Evolutionary conservation across 2,113 vertebrate genomes (phyloP), one percentile per base, ranked within the genome.

Genomic region (Orycteropus afer): DNA sequence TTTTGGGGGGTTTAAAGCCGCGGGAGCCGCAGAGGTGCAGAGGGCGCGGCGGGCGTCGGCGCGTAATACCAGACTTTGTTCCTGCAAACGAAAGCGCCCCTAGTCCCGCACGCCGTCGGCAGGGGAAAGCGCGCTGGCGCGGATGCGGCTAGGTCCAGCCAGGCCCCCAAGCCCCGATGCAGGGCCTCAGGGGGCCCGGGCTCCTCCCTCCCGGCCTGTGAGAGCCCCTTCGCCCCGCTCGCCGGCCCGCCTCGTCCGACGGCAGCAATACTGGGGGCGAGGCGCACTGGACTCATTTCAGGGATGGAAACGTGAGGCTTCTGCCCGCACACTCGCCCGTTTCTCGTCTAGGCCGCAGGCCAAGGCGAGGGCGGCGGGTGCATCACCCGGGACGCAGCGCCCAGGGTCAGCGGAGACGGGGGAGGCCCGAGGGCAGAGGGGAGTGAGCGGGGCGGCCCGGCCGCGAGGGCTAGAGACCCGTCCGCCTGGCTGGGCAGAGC

Each of bases 61-160:
- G 12, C 1, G n/a, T 15, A 18, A 23, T 27, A 15, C n/a, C 5
- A 2, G 22, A 37, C 73, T 69, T 29, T 9, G 37, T 13, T 45
- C 32, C n/a, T 7, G 4, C 45, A 2, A 69, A 27, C 17, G 17
- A 59, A 59, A 59, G 57, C 20, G 7, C 23, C 57, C 57, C 57
- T 5, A 59, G 14, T 59, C 57, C 7, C 3, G 13, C 57, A 23
- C 5, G 23, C 20, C 3, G 13, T 25, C 23, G 29, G 27, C 61
- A 29, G 27, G 27, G 29, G 6, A 65, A 29, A 22, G 71, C 0
- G 3, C n/a, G 10, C 0, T 5, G 51, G n/a, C 0, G 2, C 13
- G 47, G 17, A 7, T 23, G 45, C 1, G 18, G 59, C 1, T 42
- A 2, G 77, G 42, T 42, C 34, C 29, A 0, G 42, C 3, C 0